Conservation (phyloP, 2,113 vertebrate genomes). For the Corapipo altera region DNA sequence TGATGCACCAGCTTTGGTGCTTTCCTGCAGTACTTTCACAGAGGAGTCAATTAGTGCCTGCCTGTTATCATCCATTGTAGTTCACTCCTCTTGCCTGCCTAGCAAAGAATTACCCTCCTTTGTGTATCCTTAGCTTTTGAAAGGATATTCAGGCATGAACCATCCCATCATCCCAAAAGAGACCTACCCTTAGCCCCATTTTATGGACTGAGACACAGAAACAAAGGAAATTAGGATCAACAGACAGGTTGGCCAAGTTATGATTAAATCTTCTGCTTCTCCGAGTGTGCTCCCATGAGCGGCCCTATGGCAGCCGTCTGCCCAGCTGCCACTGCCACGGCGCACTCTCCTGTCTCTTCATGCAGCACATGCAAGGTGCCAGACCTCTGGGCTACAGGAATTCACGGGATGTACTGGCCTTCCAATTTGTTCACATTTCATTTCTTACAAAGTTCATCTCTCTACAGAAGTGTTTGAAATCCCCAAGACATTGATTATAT, state of each 20-base stretch:
- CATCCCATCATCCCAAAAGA: background rate
- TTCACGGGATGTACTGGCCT: background rate
- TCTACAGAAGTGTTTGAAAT: background rate
- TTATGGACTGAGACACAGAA: background rate
- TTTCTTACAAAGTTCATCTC: background rate
- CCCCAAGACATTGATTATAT: background rate
- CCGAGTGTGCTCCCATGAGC: fast-evolving
- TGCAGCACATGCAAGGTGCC: background rate
- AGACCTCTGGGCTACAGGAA: background rate
- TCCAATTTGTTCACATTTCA: background rate
- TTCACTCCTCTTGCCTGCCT: background rate
- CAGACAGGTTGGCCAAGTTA: background rate
- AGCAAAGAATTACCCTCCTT: background rate
- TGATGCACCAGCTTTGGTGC: background rate
- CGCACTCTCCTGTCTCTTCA: background rate
- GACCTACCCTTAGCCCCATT: background rate
- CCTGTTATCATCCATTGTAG: background rate
- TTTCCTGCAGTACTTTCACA: background rate
- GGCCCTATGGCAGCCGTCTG: background rate
- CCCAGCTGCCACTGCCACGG: background rate
- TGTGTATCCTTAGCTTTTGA: background rate
- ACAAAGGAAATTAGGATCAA: background rate
- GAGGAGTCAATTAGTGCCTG: background rate
- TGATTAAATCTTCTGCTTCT: background rate
- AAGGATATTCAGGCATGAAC: background rate